These are phyloP conservation scores for Rhimphoctona megacephalus DNA, from an alignment of 2,888 invertebrate genomes.

Conservation along the genomic window DNA sequence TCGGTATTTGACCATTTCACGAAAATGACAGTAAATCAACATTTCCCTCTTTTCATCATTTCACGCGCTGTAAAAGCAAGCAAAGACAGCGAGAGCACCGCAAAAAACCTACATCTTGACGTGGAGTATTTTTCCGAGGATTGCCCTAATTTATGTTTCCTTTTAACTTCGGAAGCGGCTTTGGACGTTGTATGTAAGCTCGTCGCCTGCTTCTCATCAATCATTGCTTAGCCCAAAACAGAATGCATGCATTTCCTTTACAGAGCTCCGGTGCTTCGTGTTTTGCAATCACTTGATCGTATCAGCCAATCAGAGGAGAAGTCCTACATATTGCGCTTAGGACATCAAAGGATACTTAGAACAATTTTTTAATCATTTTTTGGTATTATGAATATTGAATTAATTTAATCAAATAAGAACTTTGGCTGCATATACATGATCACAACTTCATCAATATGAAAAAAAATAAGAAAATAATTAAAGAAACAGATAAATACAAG, in stretches of 20 bases:
- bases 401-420: neutral
- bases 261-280: neutral
- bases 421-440: neutral
- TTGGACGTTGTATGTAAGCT: constrained; percentile 18
- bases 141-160: constrained; percentile 75
- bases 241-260: constrained; percentile 20
- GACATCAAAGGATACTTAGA: neutral
- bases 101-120: constrained; percentile 50
- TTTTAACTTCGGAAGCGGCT: constrained; percentile 66
- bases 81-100: constrained; percentile 22
- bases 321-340: neutral
- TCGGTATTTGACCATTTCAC: neutral
- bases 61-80: constrained; percentile 21
- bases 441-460: neutral
- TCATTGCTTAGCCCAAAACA: constrained; percentile 58
- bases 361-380: neutral
- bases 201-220: constrained; percentile 24
- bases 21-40: neutral
- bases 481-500: constrained; percentile 14
- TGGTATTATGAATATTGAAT: neutral
- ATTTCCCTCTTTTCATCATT: constrained; percentile 46
- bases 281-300: neutral
- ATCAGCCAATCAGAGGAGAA: neutral
- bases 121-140: constrained; percentile 69
- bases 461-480: neutral